phyloP scores from a whole-genome alignment of 2,888 invertebrate genomes.

The Enchytraeus crypticus region DNA sequence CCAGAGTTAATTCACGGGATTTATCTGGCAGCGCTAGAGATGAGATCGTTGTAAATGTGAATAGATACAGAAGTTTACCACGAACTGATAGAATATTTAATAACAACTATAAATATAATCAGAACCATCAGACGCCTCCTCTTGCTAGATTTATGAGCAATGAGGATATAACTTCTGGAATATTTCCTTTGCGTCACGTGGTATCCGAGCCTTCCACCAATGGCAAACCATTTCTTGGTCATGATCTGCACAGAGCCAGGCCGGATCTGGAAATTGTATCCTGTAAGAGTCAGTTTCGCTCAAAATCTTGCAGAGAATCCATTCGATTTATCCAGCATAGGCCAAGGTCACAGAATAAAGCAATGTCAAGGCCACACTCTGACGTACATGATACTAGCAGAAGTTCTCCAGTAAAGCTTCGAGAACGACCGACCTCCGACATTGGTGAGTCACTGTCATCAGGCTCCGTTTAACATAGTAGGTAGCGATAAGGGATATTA shows the following conservation, averaged over 20 bases:
- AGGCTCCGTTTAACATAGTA: too few relatives aligned
- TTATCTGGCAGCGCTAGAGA: too few relatives aligned
- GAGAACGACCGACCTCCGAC: too few relatives aligned
- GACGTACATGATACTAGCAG: too few relatives aligned
- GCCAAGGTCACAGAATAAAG: not conserved
- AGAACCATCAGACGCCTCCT: constrained; percentile 16
- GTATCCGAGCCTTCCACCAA: constrained; percentile 9
- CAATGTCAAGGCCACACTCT: too few relatives aligned
- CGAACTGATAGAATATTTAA: not conserved
- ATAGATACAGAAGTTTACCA: constrained; percentile 6
- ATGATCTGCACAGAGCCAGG: not conserved
- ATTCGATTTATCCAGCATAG: too few relatives aligned
- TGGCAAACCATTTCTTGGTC: not conserved
- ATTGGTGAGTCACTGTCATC: too few relatives aligned
- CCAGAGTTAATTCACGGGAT: too few relatives aligned
- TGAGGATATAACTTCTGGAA: constrained; percentile 22
- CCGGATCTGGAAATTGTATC: not conserved
- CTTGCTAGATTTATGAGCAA: constrained; percentile 25
- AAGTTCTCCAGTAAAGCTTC: too few relatives aligned
- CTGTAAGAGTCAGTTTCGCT: not conserved
- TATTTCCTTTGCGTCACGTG: constrained; percentile 10
- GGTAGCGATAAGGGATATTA: too few relatives aligned
- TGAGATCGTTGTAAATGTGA: constrained; percentile 7
- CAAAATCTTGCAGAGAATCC: too few relatives aligned
- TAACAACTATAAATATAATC: not conserved